Percentiles rank a stretch among this genome's conserved stretches.
Evolutionary conservation across 1,140 invertebrate genomes (phyloP).

Genomic region (Bombus confusus): DNA sequence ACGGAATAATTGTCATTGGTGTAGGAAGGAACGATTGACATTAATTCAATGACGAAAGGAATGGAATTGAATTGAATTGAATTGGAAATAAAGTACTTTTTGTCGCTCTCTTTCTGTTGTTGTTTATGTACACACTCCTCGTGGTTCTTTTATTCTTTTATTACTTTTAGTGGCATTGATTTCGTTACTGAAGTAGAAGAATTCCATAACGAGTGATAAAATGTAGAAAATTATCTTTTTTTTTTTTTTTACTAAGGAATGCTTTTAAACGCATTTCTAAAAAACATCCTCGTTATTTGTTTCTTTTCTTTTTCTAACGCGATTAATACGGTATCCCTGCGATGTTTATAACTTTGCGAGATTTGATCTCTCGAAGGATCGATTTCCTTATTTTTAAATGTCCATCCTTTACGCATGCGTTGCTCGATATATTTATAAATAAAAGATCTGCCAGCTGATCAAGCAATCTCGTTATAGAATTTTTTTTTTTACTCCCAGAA

Average conservation of each 20-base stretch:
- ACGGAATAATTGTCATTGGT: conserved; percentile 10
- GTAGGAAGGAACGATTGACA: not conserved
- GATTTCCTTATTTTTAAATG: not conserved
- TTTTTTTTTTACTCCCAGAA: not conserved
- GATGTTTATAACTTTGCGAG: too few relatives aligned
- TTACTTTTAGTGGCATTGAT: not conserved
- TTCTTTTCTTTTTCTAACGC: not conserved
- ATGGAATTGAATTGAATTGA: not conserved
- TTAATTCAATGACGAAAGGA: not conserved
- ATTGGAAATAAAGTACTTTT: not conserved
- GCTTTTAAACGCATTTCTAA: too few relatives aligned
- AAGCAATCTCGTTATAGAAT: not conserved
- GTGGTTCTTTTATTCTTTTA: not conserved
- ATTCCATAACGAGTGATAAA: not conserved
- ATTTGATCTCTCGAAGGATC: too few relatives aligned
- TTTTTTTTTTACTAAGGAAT: not conserved
- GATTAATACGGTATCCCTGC: too few relatives aligned
- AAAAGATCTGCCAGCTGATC: not conserved
- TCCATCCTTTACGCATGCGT: not conserved
- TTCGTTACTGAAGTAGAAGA: not conserved
- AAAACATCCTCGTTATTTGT: not conserved
- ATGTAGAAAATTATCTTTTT: not conserved
- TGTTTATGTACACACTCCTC: not conserved
- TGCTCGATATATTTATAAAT: not conserved
- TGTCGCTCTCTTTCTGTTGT: not conserved